A percentile compares a stretch with the other conserved stretches of the same genome.
Evolutionary conservation across 2,797 vertebrate species (phyloP).

Genomic region (Microctenopoma stevenorrisi): DNA sequence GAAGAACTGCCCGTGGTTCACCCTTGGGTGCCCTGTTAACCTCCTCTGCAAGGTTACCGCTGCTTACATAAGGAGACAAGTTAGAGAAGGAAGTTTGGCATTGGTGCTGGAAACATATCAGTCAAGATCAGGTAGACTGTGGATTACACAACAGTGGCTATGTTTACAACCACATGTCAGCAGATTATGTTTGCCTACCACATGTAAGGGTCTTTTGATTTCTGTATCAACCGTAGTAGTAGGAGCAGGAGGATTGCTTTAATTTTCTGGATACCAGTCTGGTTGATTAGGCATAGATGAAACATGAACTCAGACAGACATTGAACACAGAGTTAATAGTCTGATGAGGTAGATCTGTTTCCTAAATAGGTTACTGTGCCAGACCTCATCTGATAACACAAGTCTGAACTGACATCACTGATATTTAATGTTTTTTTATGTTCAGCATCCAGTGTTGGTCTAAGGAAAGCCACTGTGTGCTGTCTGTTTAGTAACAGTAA

Average conservation of each 20-base stretch:
- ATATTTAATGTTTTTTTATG: slow-evolving; percentile 46
- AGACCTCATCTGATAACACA: slow-evolving; percentile 27
- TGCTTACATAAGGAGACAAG: slow-evolving; percentile 46
- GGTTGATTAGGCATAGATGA: background rate
- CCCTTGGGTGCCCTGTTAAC: slow-evolving; percentile 47
- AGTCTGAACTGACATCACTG: slow-evolving; percentile 23
- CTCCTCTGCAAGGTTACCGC: slow-evolving; percentile 39
- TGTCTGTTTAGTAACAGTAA: no score
- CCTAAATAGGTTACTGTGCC: slow-evolving; percentile 21
- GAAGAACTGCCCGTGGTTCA: slow-evolving; percentile 13
- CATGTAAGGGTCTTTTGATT: background rate
- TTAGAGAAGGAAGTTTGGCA: slow-evolving; percentile 35
- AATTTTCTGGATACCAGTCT: background rate
- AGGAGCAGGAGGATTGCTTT: no score
- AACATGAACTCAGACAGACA: no score
- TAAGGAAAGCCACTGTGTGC: no score
- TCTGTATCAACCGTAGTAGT: background rate
- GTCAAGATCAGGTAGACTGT: slow-evolving; percentile 37
- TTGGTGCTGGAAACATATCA: slow-evolving; percentile 42
- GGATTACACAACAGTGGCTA: slow-evolving; percentile 43
- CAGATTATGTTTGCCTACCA: slow-evolving; percentile 10
- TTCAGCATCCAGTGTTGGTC: slow-evolving; percentile 1
- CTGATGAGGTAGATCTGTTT: background rate
- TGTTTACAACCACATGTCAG: slow-evolving; percentile 30
- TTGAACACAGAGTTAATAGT: background rate